Evolutionary conservation across 1,140 invertebrate species (phyloP), one percentile per base, ranked within the genome.

Genomic region (Tetragonula clypearis): DNA sequence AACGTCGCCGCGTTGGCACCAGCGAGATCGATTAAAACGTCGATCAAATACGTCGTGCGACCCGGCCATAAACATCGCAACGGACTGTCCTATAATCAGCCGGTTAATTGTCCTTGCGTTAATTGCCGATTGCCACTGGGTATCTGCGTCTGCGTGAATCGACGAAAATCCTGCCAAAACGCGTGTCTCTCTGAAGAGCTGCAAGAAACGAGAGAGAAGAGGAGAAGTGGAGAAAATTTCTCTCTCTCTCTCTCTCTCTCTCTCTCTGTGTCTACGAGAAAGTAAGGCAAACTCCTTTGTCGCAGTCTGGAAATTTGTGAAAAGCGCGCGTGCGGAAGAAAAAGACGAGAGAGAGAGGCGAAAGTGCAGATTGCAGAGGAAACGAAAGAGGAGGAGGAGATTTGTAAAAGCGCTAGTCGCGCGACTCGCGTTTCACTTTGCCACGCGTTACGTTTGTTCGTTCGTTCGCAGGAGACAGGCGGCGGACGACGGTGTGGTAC

Each of bases 271-370:
- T 41, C 41, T 41, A 41, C 41, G 35, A 49, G 77, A 85, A 81
- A 88, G 78, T 89, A 88, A 88, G 77, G 66, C 78, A 26, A 14
- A 21, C n/a, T 19, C 26, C 62, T 69, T 77, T 90, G 35, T 30
- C 53, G 76, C 76, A 65, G 85, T 62, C 17, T 80, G 69, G 56
- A 88, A 90, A 87, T 87, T 89, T 80, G 85, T 87, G 35, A 79
- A 86, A 86, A 84, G 81, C 74, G 55, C 41, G 53, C 53, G n/a
- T 5, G 14, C 4, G 26, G 14, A 72, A 35, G 65, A 69, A 9
- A 74, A 53, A 53, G 66, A 55, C 30, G 30, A 8, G 17, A 11
- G n/a, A 0, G 69, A 49, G 55, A 21, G 8, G 23, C 17, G 14
- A 3, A 19, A 15, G 1, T 15, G 26, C 4, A n/a, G 14, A n/a